Base-by-base conservation (phyloP, 2,113 vertebrate species). In the Hippocampus zosterae region DNA sequence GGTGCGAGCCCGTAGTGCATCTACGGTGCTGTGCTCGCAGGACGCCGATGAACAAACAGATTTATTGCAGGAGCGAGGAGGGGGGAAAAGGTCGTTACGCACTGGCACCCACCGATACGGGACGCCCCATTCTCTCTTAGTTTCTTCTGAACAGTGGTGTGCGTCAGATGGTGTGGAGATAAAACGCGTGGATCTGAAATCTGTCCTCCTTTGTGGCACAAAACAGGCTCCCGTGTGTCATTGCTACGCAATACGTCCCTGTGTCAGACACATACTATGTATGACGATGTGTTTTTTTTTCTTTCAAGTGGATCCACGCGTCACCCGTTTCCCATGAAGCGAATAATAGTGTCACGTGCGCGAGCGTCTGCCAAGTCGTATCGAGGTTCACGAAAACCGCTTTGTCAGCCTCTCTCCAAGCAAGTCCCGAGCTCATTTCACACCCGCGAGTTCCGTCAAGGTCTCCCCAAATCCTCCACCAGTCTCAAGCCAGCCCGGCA, bases 361-460 rank as follows among this genome's bases (percentile, higher is more conserved):
- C 6, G 62, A 69, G 55, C n/a, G 55, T 71, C 79, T 65, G 48
- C 33, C 71, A 29, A 75, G 73, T 64, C 48, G 60, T 80, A 67
- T 74, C 40, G 55, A 55, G 59, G 59, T 61, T 40, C 29, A 21
- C 27, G 65, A 65, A 80, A 79, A 77, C 73, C 78, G 25, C 37
- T 68, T 68, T 85, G 74, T 79, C 78, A 84, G 73, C 77, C 68
- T 76, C 87, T 83, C 79, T 73, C 76, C 65, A 70, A 82, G 44
- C 74, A 73, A 27, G 74, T 73, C 80, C 66, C 13, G 72, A 81
- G 83, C 73, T 87, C 76, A 82, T 84, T 52, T 88, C 87, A 89
- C 84, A 89, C 76, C 79, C 81, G 74, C 76, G 73, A 82, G 70
- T 85, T 86, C 70, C 68, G 69, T 69, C 68, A 75, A 74, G 52